Evolutionary conservation across 2,888 invertebrate genomes (phyloP).

Genomic region (Caenorhabditis sp.): DNA sequence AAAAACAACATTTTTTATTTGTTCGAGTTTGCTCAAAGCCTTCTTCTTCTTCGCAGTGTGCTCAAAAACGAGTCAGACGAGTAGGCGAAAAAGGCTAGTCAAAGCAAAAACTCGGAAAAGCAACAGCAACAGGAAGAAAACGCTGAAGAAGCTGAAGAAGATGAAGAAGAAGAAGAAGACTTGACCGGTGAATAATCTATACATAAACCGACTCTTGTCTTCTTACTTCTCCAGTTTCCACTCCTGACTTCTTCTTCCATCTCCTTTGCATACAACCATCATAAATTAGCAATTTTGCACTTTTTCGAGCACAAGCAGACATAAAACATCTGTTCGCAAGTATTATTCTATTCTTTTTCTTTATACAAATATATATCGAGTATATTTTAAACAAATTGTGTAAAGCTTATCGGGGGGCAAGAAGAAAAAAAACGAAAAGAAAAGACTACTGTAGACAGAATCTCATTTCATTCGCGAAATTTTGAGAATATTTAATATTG

Average conservation of each 20-base stretch:
- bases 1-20: conserved; percentile 1
- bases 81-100: background rate
- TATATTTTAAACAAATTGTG: background rate
- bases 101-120: background rate
- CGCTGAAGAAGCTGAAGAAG: background rate
- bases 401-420: background rate
- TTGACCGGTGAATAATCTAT: conserved; percentile 1
- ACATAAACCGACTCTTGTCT: background rate
- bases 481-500: background rate
- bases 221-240: background rate
- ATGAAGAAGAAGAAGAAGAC: background rate
- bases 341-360: background rate
- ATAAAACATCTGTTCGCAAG: background rate
- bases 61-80: background rate
- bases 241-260: background rate
- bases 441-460: background rate
- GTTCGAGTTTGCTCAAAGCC: background rate
- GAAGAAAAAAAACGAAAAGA: background rate
- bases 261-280: background rate
- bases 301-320: background rate
- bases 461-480: background rate
- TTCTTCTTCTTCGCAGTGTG: background rate
- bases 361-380: background rate
- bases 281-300: background rate
- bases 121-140: too few relatives aligned